Base-by-base conservation (phyloP, 2,797 vertebrate species). In the Urophycis tenuis region DNA sequence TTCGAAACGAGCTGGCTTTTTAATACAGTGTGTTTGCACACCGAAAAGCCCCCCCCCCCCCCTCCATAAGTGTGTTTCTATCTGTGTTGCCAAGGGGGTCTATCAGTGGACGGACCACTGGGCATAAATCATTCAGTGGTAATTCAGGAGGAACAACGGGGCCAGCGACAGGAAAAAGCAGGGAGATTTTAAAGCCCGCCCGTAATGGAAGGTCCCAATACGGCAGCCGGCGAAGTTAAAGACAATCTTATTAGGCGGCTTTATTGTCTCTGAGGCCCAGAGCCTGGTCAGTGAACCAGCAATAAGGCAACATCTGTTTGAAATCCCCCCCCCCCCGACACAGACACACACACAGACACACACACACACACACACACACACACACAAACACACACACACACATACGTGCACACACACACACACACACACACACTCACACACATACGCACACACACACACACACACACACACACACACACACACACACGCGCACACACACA, bases 51-150 rank as follows among this genome's bases (percentile, higher is more conserved):
- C 60, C 89, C 79, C n/a, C n/a, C n/a, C n/a, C n/a, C n/a, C n/a
- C n/a, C n/a, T n/a, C n/a, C n/a, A n/a, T 87, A 81, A 90, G 87
- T 91, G 91, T 87, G 88, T 89, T 90, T 92, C 88, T 91, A 88
- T 92, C 84, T 89, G 85, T 88, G 88, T 87, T 89, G 88, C 87
- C 85, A 85, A 29, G 60, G 31, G n/a, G 88, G 89, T 91, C 87
- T 88, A 88, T 91, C 89, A 86, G 90, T 77, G 84, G 89, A 79
- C 85, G 35, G 83, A 69, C 83, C 88, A 88, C 84, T 86, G 87
- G 86, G 87, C 92, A 94, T 94, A 89, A 94, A 94, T 94, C 90
- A 93, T 93, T 94, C 89, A 94, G 86, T 85, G 86, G 88, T 91
- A 92, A 93, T 93, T 92, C 90, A 85, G 81, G n/a, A 87, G 90